Evolutionary conservation across 2,888 invertebrate species (phyloP).

Genomic region (Pilophorus perplexus): DNA sequence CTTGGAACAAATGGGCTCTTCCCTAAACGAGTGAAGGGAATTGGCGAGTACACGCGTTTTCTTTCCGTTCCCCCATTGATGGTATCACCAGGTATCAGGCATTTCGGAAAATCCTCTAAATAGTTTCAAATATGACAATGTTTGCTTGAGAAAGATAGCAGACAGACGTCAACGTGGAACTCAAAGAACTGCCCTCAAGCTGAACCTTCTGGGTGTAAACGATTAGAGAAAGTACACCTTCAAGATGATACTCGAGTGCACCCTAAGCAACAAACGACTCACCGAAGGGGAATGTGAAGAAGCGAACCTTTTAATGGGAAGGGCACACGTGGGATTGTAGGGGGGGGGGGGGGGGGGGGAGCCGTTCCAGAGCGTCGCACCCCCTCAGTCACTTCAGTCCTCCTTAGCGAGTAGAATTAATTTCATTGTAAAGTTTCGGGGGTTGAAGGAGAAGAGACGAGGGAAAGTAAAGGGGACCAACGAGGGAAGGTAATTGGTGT

Average conservation of each 20-base stretch:
- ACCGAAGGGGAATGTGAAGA: not conserved
- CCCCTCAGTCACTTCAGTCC: constrained; percentile 19
- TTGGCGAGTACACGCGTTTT: no score
- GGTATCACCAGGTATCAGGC: no score
- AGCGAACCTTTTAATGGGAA: not conserved
- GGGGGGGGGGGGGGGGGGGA: not conserved
- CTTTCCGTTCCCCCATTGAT: no score
- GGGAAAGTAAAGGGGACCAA: not conserved
- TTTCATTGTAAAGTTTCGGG: constrained; percentile 43
- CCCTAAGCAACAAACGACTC: not conserved
- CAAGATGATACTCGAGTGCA: not conserved
- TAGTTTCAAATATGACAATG: no score
- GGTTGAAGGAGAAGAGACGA: no score
- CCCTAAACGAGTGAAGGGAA: no score
- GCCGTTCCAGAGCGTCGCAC: not conserved
- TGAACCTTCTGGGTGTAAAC: no score
- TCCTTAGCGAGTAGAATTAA: constrained; percentile 41
- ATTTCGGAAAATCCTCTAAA: no score
- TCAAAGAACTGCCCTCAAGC: no score
- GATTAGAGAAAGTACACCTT: not conserved
- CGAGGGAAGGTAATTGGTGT: constrained; percentile 33
- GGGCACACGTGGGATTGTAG: not conserved
- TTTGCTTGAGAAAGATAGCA: no score
- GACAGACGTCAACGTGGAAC: no score
- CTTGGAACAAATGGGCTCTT: no score